phyloP scores from a whole-genome alignment of 2,888 invertebrate species.

The Amphimallon solstitiale region DNA sequence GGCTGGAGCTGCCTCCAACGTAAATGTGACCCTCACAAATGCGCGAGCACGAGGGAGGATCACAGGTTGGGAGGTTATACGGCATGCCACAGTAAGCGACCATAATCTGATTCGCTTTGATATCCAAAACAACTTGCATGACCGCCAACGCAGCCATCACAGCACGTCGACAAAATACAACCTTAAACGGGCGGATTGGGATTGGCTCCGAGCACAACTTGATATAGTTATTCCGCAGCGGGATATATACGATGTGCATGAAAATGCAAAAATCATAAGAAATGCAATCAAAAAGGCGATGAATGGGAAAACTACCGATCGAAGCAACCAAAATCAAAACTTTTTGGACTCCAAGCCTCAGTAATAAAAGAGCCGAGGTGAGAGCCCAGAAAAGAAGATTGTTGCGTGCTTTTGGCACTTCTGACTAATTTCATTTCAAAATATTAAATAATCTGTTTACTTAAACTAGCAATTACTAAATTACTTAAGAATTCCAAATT shows the following conservation, averaged over 20 bases:
- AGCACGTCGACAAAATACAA: background rate
- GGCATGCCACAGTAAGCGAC: background rate
- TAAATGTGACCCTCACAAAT: conserved; percentile 20
- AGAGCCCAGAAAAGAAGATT: no score
- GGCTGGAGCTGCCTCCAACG: conserved; percentile 1
- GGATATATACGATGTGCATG: background rate
- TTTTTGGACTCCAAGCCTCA: no score
- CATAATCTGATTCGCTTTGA: conserved; percentile 7
- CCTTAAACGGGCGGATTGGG: conserved; percentile 20
- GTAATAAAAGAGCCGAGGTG: no score
- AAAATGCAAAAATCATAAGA: background rate
- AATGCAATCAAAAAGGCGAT: no score
- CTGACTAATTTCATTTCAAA: no score
- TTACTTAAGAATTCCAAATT: no score
- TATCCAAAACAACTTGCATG: background rate
- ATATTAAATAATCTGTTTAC: no score
- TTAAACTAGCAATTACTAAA: no score
- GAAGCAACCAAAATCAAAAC: no score
- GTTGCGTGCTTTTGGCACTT: no score
- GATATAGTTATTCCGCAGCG: background rate
- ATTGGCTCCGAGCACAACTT: background rate
- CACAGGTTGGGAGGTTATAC: conserved; percentile 1
- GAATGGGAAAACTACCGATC: no score
- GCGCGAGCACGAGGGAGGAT: background rate
- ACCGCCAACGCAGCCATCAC: background rate